Percentiles rank a stretch among this genome's conserved stretches.
These are phyloP conservation scores for Taenioides sp. DNA, from an alignment of 2,797 vertebrate genomes.

Conservation along the genomic window DNA sequence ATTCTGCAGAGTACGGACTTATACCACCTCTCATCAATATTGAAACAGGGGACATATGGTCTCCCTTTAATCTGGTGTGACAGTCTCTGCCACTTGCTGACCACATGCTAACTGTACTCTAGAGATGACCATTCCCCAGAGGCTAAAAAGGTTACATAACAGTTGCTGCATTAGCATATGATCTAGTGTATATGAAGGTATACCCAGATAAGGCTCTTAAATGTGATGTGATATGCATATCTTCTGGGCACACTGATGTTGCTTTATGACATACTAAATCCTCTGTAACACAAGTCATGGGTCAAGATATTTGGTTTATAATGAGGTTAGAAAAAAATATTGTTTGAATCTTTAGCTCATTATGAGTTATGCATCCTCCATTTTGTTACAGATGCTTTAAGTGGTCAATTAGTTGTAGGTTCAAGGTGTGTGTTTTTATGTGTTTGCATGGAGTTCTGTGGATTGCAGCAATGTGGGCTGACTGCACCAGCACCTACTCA, in stretches of 20 bases:
- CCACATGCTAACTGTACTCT: slow-evolving; percentile 39
- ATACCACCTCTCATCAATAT: slow-evolving; percentile 1
- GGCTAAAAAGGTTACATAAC: slow-evolving; percentile 53
- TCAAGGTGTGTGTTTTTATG: background rate
- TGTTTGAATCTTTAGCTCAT: background rate
- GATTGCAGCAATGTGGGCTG: slow-evolving; percentile 63
- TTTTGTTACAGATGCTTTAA: background rate
- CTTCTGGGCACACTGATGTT: slow-evolving; percentile 6
- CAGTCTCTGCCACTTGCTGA: slow-evolving; percentile 31
- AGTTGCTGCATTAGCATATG: slow-evolving; percentile 41
- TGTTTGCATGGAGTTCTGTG: slow-evolving; percentile 27
- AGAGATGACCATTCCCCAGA: slow-evolving; percentile 39
- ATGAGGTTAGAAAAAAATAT: background rate
- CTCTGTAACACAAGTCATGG: background rate
- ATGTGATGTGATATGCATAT: slow-evolving; percentile 43
- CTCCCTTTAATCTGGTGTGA: slow-evolving; percentile 20
- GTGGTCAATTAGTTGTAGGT: background rate
- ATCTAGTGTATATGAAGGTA: slow-evolving; percentile 33
- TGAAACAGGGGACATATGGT: slow-evolving; percentile 7
- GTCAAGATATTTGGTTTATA: background rate
- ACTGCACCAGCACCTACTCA: slow-evolving; percentile 58
- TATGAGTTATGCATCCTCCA: background rate
- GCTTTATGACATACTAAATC: background rate
- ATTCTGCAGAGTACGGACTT: background rate
- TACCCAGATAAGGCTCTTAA: slow-evolving; percentile 37